Conservation (phyloP, 1,140 invertebrate species). For the Drosophila subpulchrella region DNA sequence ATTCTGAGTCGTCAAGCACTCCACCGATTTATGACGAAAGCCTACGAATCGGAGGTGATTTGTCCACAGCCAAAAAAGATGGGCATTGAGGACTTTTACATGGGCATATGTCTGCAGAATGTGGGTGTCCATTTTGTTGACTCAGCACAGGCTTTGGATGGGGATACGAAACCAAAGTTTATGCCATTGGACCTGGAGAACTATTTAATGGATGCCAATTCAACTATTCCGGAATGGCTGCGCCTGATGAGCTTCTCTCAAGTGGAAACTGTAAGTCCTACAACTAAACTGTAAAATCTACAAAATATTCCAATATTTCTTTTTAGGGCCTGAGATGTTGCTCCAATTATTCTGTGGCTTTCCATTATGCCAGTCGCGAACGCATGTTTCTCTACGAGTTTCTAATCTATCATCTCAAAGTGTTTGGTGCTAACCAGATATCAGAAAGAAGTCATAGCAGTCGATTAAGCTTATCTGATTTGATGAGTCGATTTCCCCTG, state of each 20-base stretch:
- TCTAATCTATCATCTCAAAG: slow-evolving; percentile 52
- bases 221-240: slow-evolving; percentile 56
- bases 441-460: slow-evolving; percentile 1
- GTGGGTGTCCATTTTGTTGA: slow-evolving; percentile 89
- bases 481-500: slow-evolving; percentile 53
- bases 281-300: too few species aligned
- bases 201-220: slow-evolving; percentile 40
- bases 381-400: slow-evolving; percentile 70
- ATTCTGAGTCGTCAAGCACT: slow-evolving; percentile 93
- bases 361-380: slow-evolving; percentile 62
- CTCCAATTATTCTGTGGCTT: slow-evolving; percentile 65
- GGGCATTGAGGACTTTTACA: slow-evolving; percentile 96
- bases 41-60: slow-evolving; percentile 88
- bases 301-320: neutral
- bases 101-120: slow-evolving; percentile 95
- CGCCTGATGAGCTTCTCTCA: slow-evolving; percentile 45
- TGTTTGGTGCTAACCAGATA: slow-evolving; percentile 17
- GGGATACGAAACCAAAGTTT: slow-evolving; percentile 50
- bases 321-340: slow-evolving; percentile 56
- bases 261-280: slow-evolving; percentile 44
- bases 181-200: slow-evolving; percentile 86
- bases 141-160: slow-evolving; percentile 33
- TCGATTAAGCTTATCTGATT: slow-evolving; percentile 26
- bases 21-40: slow-evolving; percentile 89
- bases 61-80: slow-evolving; percentile 88